phyloP scores from a whole-genome alignment of 2,113 vertebrate genomes.

The Platichthys stellatus region DNA sequence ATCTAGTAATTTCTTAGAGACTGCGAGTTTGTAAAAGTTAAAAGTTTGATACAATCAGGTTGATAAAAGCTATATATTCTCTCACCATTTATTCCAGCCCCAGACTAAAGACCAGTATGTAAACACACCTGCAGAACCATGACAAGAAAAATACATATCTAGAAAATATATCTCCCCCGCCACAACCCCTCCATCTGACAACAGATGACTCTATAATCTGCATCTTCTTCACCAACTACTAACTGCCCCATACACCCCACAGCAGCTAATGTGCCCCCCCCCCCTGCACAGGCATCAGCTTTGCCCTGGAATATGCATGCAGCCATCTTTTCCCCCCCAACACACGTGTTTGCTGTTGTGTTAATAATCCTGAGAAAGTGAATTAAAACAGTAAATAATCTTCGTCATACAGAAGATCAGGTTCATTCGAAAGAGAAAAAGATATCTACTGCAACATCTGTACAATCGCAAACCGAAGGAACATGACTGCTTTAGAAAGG shows the following conservation, averaged over 20 bases:
- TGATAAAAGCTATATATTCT: conserved; percentile 40
- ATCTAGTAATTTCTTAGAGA: conserved; percentile 21
- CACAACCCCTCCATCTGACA: conserved; percentile 2
- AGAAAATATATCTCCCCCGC: background rate
- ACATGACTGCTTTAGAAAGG: conserved; percentile 84
- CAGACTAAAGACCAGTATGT: conserved; percentile 16
- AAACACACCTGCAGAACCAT: conserved; percentile 45
- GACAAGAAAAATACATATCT: conserved; percentile 13
- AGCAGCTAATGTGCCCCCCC: no score
- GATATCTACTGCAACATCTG: conserved; percentile 84
- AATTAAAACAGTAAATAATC: conserved; percentile 88
- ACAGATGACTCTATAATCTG: conserved; percentile 8
- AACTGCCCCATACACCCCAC: background rate
- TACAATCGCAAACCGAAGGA: conserved; percentile 86
- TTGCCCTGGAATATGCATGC: conserved; percentile 36
- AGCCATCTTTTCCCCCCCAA: conserved; percentile 61
- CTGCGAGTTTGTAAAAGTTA: conserved; percentile 25
- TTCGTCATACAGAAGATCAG: conserved; percentile 83
- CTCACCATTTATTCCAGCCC: conserved; percentile 5
- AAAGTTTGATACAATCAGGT: conserved; percentile 43
- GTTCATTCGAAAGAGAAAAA: conserved; percentile 73
- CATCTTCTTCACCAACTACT: conserved; percentile 68
- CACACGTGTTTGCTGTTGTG: conserved; percentile 74
- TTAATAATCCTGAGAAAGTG: conserved; percentile 96
- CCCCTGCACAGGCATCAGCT: conserved; percentile 18